Conservation (phyloP, 2,797 vertebrate genomes). For the Cryptoprocta ferox region DNA sequence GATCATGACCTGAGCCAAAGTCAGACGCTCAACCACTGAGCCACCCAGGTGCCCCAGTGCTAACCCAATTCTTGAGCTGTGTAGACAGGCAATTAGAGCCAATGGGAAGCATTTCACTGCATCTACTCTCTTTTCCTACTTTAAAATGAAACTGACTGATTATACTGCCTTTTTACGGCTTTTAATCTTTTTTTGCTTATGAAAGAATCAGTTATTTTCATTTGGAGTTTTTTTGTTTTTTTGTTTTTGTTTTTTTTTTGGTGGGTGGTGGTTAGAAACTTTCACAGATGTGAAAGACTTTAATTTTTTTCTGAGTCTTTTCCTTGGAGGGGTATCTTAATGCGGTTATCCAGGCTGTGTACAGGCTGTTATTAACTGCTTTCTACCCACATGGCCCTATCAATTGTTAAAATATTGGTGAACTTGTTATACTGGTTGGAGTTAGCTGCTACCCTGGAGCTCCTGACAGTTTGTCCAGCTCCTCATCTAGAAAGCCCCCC, state of each 20-base stretch:
- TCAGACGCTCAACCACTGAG: too few species aligned
- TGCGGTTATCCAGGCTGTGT: neutral
- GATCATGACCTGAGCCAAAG: too few species aligned
- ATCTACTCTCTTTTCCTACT: neutral
- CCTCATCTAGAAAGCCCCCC: neutral
- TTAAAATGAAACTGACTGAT: constrained; percentile 12
- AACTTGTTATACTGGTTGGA: neutral
- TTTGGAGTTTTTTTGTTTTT: neutral
- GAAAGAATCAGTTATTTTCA: neutral
- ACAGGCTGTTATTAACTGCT: neutral
- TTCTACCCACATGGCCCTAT: neutral
- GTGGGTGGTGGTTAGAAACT: constrained; percentile 63
- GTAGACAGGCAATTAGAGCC: neutral
- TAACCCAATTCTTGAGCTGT: neutral
- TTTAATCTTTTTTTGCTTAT: constrained; percentile 31
- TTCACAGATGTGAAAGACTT: constrained; percentile 14
- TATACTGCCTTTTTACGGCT: neutral
- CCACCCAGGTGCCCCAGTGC: neutral
- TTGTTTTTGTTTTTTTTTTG: neutral
- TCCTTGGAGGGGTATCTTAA: neutral
- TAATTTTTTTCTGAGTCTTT: constrained; percentile 13
- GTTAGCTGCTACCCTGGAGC: neutral
- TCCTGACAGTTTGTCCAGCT: neutral
- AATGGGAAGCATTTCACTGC: neutral
- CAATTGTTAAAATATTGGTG: neutral